Evolutionary conservation across 2,888 invertebrate species (phyloP).

Genomic region (Meghimatium bilineatum): DNA sequence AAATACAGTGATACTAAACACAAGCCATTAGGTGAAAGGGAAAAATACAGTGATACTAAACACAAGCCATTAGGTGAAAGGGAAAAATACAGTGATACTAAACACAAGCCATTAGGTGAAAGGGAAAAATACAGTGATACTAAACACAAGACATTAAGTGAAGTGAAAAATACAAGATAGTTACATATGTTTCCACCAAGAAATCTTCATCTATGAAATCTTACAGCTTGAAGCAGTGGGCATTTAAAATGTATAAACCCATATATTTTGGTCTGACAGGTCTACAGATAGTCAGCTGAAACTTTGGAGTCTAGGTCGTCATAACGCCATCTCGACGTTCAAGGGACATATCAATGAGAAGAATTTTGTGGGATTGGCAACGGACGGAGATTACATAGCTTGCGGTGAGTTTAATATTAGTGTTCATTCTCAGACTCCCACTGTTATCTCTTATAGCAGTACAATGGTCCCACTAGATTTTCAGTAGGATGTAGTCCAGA

Average conservation of each 20-base stretch:
- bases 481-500: too few species aligned
- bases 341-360: constrained; percentile 95
- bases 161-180: too few species aligned
- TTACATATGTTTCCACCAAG: too few species aligned
- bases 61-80: neutral
- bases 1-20: too few species aligned
- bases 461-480: too few species aligned
- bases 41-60: too few species aligned
- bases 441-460: too few species aligned
- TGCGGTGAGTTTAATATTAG: constrained; percentile 82
- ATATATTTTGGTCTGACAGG: constrained; percentile 63
- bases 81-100: too few species aligned
- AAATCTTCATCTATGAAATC: neutral
- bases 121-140: too few species aligned
- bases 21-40: too few species aligned
- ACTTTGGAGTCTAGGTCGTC: constrained; percentile 88
- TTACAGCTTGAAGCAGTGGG: neutral
- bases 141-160: neutral
- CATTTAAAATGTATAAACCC: neutral
- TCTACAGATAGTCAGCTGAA: constrained; percentile 94
- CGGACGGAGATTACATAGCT: constrained; percentile 93
- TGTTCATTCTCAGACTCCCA: too few species aligned
- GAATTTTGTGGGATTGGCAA: constrained; percentile 95
- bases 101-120: too few species aligned
- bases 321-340: constrained; percentile 90